These are phyloP conservation scores for Hirudinaria manillensis DNA, from an alignment of 2,888 invertebrate species.

Conservation along the genomic window DNA sequence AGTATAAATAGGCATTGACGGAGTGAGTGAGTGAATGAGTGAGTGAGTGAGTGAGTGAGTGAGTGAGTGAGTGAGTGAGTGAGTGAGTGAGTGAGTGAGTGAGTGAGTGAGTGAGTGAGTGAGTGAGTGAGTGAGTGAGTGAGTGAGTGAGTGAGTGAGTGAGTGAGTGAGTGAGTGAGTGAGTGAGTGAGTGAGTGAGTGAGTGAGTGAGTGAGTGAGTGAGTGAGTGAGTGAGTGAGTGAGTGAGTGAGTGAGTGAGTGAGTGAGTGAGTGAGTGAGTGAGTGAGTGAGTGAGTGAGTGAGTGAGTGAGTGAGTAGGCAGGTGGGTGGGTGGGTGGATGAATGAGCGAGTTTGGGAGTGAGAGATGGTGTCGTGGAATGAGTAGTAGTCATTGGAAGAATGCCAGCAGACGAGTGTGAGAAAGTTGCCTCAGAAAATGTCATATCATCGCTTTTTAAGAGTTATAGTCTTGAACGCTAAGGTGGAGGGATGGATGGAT, in stretches of 20 bases:
- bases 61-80: constrained; percentile 3
- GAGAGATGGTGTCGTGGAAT: not conserved
- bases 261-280: constrained; percentile 33
- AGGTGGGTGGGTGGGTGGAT: constrained; percentile 27
- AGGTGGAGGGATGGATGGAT: constrained; percentile 10
- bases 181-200: not conserved
- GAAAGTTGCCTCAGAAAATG: too few species aligned
- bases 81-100: constrained; percentile 27
- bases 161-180: constrained; percentile 29
- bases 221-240: constrained; percentile 33
- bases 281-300: constrained; percentile 32
- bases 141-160: too few species aligned
- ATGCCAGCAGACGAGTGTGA: too few species aligned
- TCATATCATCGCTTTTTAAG: too few species aligned
- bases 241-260: constrained; percentile 33
- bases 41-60: constrained; percentile 6
- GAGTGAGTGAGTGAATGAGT: not conserved
- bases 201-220: constrained; percentile 29
- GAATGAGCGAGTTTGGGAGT: not conserved
- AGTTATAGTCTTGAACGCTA: too few species aligned
- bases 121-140: too few species aligned
- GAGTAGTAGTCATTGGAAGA: not conserved
- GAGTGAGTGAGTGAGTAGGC: constrained; percentile 32
- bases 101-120: constrained; percentile 21
- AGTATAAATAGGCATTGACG: too few species aligned